phyloP scores from a whole-genome alignment of 23 tunicate genomes.

The Aplidium turbinatum region DNA sequence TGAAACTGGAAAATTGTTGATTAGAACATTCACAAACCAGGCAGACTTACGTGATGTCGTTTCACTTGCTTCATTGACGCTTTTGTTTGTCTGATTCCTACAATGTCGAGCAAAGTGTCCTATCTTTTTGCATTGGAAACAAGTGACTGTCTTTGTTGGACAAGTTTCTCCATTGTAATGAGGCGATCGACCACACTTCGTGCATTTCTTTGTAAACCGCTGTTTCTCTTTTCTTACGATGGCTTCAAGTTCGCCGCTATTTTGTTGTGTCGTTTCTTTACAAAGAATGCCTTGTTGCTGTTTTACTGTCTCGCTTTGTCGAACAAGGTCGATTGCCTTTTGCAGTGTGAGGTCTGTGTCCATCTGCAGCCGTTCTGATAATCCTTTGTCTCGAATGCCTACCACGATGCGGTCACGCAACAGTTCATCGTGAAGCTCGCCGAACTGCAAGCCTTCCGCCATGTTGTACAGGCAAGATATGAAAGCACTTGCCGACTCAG shows the following conservation, averaged over 20 bases:
- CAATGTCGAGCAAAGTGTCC: too few species aligned
- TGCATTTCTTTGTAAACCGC: neutral
- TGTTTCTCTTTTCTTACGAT: neutral
- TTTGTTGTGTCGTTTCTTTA: neutral
- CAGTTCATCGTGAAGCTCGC: slow-evolving; percentile 21
- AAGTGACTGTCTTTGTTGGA: too few species aligned
- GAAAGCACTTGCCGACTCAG: slow-evolving; percentile 16
- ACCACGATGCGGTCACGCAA: slow-evolving; percentile 18
- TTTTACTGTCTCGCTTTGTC: slow-evolving; percentile 22
- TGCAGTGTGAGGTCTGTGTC: slow-evolving; percentile 15
- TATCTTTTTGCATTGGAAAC: too few species aligned
- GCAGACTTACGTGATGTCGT: too few species aligned
- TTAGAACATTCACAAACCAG: too few species aligned
- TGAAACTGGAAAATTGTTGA: too few species aligned
- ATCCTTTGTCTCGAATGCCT: neutral
- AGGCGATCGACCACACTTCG: too few species aligned
- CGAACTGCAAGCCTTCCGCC: slow-evolving; percentile 11
- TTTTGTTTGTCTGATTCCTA: too few species aligned
- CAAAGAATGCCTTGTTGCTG: neutral
- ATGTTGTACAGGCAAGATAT: slow-evolving; percentile 4
- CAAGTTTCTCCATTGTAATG: too few species aligned
- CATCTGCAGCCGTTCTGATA: slow-evolving; percentile 38
- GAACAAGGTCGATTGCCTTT: slow-evolving; percentile 7
- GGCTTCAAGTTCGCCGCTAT: neutral
- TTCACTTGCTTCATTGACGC: too few species aligned